Evolutionary conservation across 2,797 vertebrate species (phyloP).

Genomic region (Anisognathus igniventris): DNA sequence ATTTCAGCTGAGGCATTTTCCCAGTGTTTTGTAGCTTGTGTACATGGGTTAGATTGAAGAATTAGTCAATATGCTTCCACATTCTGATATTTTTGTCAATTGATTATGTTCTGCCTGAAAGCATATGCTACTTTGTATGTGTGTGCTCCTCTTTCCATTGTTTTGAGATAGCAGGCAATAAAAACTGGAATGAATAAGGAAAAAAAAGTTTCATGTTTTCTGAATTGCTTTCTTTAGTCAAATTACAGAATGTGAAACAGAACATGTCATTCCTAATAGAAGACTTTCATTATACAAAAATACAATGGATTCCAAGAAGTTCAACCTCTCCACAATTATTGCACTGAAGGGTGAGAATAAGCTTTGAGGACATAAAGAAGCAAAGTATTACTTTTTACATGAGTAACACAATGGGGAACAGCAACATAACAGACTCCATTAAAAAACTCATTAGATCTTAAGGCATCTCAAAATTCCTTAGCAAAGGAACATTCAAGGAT

Average conservation of each 20-base stretch:
- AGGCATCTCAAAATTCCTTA: neutral
- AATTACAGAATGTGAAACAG: neutral
- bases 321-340: neutral
- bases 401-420: neutral
- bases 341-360: neutral
- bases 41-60: neutral
- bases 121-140: neutral
- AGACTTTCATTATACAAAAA: neutral
- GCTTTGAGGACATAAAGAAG: neutral
- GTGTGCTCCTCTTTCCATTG: neutral
- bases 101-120: slow-evolving; percentile 3
- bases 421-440: neutral
- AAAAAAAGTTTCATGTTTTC: neutral
- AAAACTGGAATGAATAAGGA: neutral
- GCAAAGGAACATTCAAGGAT: neutral
- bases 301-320: neutral
- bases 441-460: neutral
- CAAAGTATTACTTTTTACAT: neutral
- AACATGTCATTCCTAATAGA: neutral
- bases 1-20: neutral
- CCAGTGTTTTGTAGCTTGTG: neutral
- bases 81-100: neutral
- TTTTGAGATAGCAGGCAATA: neutral
- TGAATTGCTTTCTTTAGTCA: neutral
- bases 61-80: neutral